phyloP scores from a whole-genome alignment of 2,888 invertebrate species.

The Rotaria socialis region DNA sequence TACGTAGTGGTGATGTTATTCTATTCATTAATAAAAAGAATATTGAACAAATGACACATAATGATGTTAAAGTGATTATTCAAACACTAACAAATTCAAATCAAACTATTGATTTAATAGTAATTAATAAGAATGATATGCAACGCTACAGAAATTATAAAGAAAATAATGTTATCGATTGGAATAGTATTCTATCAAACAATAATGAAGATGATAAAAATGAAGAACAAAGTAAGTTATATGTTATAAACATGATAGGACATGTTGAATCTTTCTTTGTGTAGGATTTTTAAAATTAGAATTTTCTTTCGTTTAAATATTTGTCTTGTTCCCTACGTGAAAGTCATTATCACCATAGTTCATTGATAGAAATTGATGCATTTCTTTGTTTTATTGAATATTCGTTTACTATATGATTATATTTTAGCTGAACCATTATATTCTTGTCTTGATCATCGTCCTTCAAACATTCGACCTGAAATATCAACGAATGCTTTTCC shows the following conservation, averaged over 20 bases:
- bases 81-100: background rate
- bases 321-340: no score
- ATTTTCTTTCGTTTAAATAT: no score
- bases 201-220: background rate
- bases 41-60: slow-evolving; percentile 38
- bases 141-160: background rate
- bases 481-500: no score
- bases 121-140: background rate
- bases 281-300: no score
- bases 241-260: no score
- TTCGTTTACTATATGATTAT: no score
- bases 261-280: no score
- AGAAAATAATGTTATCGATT: background rate
- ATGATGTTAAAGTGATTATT: slow-evolving; percentile 26
- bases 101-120: background rate
- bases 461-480: background rate
- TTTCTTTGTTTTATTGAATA: no score
- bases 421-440: background rate
- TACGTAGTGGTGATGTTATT: slow-evolving; percentile 39
- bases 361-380: no score
- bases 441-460: background rate
- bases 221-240: background rate
- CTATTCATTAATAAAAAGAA: slow-evolving; percentile 39
- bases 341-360: no score
- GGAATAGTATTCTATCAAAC: background rate